Conservation (phyloP, 2,113 vertebrate species). For the Ahaetulla prasina region DNA sequence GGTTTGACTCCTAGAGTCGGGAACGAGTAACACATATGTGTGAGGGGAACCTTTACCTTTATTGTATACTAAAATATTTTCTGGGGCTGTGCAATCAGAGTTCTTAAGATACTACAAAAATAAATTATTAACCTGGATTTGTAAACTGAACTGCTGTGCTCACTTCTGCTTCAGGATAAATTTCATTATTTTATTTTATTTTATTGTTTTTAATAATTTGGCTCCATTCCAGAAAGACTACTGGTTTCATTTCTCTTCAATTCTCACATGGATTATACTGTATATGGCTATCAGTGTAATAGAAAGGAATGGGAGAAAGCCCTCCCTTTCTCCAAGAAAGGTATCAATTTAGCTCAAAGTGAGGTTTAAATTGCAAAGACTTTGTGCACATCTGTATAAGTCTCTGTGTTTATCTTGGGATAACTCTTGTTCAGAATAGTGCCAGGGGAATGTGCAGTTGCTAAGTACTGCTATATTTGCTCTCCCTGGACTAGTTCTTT, state of each 20-base stretch:
- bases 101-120: neutral
- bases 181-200: neutral
- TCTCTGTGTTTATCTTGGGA: conserved; percentile 49
- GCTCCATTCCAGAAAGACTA: neutral
- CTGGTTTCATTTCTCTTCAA: neutral
- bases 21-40: no score
- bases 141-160: neutral
- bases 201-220: neutral
- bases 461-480: conserved; percentile 68
- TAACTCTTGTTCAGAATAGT: conserved; percentile 64
- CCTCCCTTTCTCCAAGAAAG: conserved; percentile 1
- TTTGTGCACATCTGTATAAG: conserved; percentile 50
- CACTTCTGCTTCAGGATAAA: neutral
- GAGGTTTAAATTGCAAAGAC: conserved; percentile 50
- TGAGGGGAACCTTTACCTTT: no score
- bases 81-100: neutral
- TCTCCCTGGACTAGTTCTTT: conserved; percentile 71
- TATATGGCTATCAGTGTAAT: neutral
- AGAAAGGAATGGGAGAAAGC: neutral
- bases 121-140: neutral
- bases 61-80: neutral
- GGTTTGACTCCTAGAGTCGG: no score
- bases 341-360: neutral
- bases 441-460: conserved; percentile 65
- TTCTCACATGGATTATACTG: neutral